These are phyloP conservation scores for Phylloscopus trochilus DNA, from an alignment of 2,113 vertebrate genomes.

Conservation along the genomic window DNA sequence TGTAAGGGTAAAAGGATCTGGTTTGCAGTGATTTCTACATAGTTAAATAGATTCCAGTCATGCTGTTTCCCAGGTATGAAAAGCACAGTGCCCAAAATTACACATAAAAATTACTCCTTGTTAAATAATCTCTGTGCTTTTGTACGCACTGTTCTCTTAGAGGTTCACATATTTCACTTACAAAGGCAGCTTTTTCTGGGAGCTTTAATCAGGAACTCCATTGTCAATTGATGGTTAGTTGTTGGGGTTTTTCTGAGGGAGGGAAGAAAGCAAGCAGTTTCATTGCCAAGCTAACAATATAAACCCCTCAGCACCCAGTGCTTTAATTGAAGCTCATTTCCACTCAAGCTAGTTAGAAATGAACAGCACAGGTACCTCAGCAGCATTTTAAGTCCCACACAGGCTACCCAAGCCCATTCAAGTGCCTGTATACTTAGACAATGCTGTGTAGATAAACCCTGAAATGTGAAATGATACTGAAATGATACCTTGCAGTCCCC, in stretches of 20 bases:
- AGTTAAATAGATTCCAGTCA: neutral
- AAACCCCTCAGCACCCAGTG: neutral
- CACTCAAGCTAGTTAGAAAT: neutral
- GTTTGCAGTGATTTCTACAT: neutral
- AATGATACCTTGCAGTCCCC: neutral
- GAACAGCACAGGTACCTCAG: neutral
- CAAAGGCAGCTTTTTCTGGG: neutral
- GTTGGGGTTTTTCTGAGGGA: neutral
- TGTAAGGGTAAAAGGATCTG: neutral
- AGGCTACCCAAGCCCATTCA: neutral
- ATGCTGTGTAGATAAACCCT: neutral
- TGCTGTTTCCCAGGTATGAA: neutral
- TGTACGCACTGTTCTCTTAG: neutral
- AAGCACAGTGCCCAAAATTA: neutral
- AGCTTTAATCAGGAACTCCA: neutral
- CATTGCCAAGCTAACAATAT: neutral
- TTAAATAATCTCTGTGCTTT: neutral
- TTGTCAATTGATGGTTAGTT: neutral
- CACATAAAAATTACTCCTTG: neutral
- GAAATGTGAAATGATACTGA: neutral
- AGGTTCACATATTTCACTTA: neutral
- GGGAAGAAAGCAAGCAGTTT: neutral
- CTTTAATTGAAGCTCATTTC: neutral
- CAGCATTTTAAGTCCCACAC: neutral
- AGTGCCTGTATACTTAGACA: neutral